Base-by-base conservation (phyloP, 2,113 vertebrate species). In the Pelecanoides urinatrix region DNA sequence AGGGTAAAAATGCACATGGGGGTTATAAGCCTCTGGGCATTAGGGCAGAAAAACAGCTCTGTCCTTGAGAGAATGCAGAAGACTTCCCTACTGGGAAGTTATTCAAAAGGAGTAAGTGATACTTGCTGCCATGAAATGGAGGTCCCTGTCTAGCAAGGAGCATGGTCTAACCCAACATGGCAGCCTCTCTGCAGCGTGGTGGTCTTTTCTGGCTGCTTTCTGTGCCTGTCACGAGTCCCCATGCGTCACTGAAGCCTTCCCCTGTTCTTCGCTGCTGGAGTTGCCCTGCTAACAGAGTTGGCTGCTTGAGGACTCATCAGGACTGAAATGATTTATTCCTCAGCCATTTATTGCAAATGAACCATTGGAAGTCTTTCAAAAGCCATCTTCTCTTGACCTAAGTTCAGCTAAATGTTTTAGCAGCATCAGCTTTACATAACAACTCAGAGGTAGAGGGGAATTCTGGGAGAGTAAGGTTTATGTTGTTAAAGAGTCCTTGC, bases 291-390 rank as follows among this genome's bases (percentile, higher is more conserved):
- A 81, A 71, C 61, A 76, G 79, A 67, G 26, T 40, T 94, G 86
- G 73, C 84, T 95, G 91, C 86, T 86, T 62, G 49, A 89, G 77
- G 79, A 76, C 74, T 94, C 81, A 58, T 66, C 81, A 58, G 81
- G 87, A 87, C 87, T 96, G 94, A 88, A 85, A 94, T 95, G 81
- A 97, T 96, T 95, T 97, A 97, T 94, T 88, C 75, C 90, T 88
- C 67, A 87, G 86, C 52, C 32, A 53, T 87, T 94, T 91, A 76
- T 34, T 96, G 89, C 77, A 91, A 94, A 94, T 62, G 89, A 96
- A 55, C 73, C 66, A 50, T 18, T 96, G 94, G 91, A 96, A 94
- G 65, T 65, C 42, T 95, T 89, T 94, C 95, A 96, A 94, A 94
- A 97, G 91, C 84, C 67, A 71, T 95, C 89, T 94, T 94, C 63